These are phyloP conservation scores for Pitangus sulphuratus DNA, from an alignment of 2,797 vertebrate species.

Conservation along the genomic window DNA sequence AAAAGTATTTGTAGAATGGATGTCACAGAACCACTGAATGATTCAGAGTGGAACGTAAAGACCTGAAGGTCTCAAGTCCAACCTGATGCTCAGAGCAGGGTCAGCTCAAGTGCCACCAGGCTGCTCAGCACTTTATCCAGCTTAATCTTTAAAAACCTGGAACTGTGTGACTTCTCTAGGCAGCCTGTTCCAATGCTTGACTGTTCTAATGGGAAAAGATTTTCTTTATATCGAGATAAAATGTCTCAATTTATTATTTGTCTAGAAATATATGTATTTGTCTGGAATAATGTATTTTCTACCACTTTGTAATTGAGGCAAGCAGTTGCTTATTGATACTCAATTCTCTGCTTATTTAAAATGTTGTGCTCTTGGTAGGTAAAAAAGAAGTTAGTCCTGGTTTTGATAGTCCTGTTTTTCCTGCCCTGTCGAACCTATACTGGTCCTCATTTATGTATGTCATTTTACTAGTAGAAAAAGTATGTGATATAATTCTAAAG, in stretches of 20 bases:
- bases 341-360: background rate
- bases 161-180: fast-evolving
- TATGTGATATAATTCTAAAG: background rate
- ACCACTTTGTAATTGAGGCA: background rate
- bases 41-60: background rate
- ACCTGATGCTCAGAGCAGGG: background rate
- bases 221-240: background rate
- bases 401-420: background rate
- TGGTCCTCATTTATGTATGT: background rate
- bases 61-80: background rate
- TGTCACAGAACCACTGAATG: background rate
- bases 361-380: background rate
- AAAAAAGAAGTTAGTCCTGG: background rate
- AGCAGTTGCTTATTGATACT: background rate
- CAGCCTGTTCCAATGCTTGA: background rate
- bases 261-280: background rate
- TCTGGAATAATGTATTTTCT: background rate
- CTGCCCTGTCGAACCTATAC: background rate
- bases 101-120: background rate
- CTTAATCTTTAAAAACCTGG: background rate
- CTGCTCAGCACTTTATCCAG: background rate
- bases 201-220: background rate
- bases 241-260: background rate
- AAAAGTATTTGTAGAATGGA: background rate
- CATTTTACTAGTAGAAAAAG: background rate